phyloP scores from a whole-genome alignment of 2,797 vertebrate genomes.

The Mormyrops boulengeri region DNA sequence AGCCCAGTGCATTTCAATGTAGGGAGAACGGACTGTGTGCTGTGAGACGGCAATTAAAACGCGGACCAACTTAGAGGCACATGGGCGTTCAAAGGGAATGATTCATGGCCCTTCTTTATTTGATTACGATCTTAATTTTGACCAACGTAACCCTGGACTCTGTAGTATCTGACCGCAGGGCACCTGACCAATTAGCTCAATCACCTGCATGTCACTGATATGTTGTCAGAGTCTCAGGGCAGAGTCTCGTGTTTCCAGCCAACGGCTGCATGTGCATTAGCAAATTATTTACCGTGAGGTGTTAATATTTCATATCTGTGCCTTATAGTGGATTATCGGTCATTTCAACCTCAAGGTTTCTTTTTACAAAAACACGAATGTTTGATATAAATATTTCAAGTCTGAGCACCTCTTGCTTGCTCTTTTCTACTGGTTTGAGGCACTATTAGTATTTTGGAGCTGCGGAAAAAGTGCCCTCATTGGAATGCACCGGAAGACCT shows the following conservation, averaged over 20 bases:
- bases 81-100: conserved; percentile 58
- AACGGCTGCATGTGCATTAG: conserved; percentile 47
- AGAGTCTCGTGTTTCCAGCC: conserved; percentile 35
- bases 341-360: conserved; percentile 35
- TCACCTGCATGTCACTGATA: conserved; percentile 40
- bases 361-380: conserved; percentile 46
- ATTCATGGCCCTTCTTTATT: conserved; percentile 52
- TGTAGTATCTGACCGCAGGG: conserved; percentile 38
- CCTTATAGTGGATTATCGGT: conserved; percentile 41
- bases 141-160: conserved; percentile 33
- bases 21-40: background rate
- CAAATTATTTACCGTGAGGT: conserved; percentile 45
- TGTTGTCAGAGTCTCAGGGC: conserved; percentile 39
- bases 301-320: conserved; percentile 50
- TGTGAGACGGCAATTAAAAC: conserved; percentile 11
- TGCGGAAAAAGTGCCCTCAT: conserved; percentile 67
- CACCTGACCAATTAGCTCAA: conserved; percentile 49
- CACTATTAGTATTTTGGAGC: conserved; percentile 71
- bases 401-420: conserved; percentile 30
- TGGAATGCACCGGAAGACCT: conserved; percentile 72
- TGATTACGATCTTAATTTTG: conserved; percentile 47
- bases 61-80: background rate
- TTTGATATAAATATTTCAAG: conserved; percentile 50
- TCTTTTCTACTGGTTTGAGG: conserved; percentile 65
- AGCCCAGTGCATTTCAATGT: conserved; percentile 5